A percentile compares a stretch with the other conserved stretches of the same genome.
These are phyloP conservation scores for Amitus sp. DNA, from an alignment of 2,888 invertebrate genomes.

Conservation along the genomic window DNA sequence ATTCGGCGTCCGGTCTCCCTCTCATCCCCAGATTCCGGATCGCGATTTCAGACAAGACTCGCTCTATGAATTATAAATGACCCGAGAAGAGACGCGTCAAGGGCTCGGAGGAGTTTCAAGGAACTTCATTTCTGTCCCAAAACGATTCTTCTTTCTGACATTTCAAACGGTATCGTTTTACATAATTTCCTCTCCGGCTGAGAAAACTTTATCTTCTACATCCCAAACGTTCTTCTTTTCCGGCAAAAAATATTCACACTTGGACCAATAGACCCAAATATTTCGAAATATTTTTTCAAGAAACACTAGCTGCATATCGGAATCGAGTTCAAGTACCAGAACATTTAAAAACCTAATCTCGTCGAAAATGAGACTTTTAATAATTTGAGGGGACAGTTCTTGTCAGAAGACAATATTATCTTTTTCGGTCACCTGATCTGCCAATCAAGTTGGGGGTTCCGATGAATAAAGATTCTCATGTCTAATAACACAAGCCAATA, in stretches of 20 bases:
- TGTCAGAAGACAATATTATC: too few relatives aligned
- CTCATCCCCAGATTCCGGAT: conserved; percentile 31
- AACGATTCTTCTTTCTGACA: conserved; percentile 14
- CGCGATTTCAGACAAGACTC: conserved; percentile 31
- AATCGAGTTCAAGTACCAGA: too few relatives aligned
- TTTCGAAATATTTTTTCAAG: conserved; percentile 28
- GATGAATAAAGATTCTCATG: too few relatives aligned
- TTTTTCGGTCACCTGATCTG: too few relatives aligned
- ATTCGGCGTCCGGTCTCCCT: conserved; percentile 23
- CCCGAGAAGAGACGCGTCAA: conserved; percentile 16
- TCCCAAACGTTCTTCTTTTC: background rate
- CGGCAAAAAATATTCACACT: background rate
- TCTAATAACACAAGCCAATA: too few relatives aligned
- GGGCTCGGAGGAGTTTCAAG: conserved; percentile 23
- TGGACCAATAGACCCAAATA: conserved; percentile 35
- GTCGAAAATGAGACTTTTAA: too few relatives aligned
- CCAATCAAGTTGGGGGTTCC: too few relatives aligned
- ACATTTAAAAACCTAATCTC: too few relatives aligned
- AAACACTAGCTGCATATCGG: too few relatives aligned
- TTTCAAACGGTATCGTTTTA: conserved; percentile 7
- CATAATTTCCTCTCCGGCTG: conserved; percentile 1
- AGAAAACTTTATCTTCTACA: conserved; percentile 1
- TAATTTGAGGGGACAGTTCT: too few relatives aligned
- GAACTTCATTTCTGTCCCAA: conserved; percentile 17
- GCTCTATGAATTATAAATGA: conserved; percentile 42